These are phyloP conservation scores for Nebria brevicollis DNA, from an alignment of 2,888 invertebrate species.

Conservation along the genomic window DNA sequence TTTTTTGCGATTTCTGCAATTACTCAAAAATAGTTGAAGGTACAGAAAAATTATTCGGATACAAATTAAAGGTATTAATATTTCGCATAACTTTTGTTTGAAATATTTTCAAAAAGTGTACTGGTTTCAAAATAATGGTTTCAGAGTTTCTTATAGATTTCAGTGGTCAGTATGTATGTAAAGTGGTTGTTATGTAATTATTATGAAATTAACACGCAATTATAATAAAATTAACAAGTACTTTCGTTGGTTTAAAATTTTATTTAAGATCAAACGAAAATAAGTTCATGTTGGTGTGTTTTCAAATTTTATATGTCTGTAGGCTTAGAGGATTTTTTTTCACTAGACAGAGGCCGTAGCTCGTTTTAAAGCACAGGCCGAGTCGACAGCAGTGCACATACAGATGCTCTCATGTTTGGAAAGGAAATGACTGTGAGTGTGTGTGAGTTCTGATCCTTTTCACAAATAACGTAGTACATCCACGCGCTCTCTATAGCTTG, in stretches of 20 bases:
- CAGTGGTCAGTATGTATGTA: no score
- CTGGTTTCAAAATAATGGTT: no score
- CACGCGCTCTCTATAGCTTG: constrained; percentile 7
- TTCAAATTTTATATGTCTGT: not conserved
- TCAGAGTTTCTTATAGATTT: no score
- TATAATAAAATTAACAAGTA: no score
- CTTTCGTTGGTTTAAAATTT: not conserved
- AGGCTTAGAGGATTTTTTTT: not conserved
- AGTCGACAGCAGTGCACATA: not conserved
- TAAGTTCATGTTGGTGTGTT: not conserved
- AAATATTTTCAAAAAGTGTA: no score
- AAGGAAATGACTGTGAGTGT: not conserved
- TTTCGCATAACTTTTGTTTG: no score
- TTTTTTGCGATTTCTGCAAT: no score
- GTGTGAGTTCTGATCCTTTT: constrained; percentile 15
- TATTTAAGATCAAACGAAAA: not conserved
- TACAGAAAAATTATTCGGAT: no score
- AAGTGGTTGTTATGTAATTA: no score
- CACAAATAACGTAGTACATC: constrained; percentile 16
- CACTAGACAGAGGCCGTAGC: not conserved
- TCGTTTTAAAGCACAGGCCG: not conserved
- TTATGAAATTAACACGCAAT: no score
- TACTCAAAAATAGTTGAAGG: no score
- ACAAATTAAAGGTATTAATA: no score
- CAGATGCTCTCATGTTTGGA: not conserved